A percentile compares a stretch with the other conserved stretches of the same genome.
Evolutionary conservation across 2,113 vertebrate species (phyloP).

Genomic region (Campylomormyrus numenius): DNA sequence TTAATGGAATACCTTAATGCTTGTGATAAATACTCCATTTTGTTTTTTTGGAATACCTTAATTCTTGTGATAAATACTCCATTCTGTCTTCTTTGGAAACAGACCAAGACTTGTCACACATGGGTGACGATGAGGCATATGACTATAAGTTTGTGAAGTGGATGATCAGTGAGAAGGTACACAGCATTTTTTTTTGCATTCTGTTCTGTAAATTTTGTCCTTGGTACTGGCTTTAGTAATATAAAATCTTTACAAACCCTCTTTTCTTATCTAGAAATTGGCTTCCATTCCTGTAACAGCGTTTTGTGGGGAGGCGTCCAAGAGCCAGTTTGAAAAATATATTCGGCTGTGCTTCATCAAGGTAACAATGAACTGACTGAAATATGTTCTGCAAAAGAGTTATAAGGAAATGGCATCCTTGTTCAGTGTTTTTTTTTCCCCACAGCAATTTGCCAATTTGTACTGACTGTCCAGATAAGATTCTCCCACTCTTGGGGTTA

Average conservation of each 20-base stretch:
- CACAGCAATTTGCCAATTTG: background rate
- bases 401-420: background rate
- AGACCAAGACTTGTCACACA: slow-evolving; percentile 78
- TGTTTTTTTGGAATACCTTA: slow-evolving; percentile 12
- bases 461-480: background rate
- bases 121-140: slow-evolving; percentile 69
- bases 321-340: slow-evolving; percentile 83
- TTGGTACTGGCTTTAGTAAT: background rate
- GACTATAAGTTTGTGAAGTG: slow-evolving; percentile 94
- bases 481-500: background rate
- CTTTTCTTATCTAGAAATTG: slow-evolving; percentile 69
- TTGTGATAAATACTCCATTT: background rate
- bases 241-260: background rate
- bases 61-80: background rate
- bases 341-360: slow-evolving; percentile 96
- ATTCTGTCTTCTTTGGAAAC: slow-evolving; percentile 12
- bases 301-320: slow-evolving; percentile 76
- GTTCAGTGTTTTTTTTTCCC: background rate
- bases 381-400: background rate
- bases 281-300: slow-evolving; percentile 87
- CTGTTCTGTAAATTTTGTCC: background rate
- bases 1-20: slow-evolving; percentile 4
- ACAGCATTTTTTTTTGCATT: background rate
- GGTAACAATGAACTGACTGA: slow-evolving; percentile 58
- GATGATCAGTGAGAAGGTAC: slow-evolving; percentile 93